phyloP scores from a whole-genome alignment of 2,888 invertebrate species.

The Galerucella pusilla region DNA sequence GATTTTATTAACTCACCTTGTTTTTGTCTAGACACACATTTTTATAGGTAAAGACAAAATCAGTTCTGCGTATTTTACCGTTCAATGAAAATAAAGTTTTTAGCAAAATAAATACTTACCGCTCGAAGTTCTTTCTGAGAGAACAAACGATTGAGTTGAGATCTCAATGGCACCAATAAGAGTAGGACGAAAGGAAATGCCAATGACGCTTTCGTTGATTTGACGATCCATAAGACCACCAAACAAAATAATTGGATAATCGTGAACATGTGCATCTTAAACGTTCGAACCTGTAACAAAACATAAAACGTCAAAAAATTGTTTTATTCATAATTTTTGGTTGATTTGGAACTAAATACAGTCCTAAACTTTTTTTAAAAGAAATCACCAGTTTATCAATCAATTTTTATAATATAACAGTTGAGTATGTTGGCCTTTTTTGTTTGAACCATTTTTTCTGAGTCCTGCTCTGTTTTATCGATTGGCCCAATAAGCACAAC shows the following conservation, averaged over 20 bases:
- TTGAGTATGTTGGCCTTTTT: not conserved
- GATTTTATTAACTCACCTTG: not conserved
- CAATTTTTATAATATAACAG: not conserved
- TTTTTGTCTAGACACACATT: not conserved
- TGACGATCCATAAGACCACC: conserved; percentile 85
- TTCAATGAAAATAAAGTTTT: not conserved
- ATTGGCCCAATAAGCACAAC: conserved; percentile 28
- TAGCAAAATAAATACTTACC: conserved; percentile 69
- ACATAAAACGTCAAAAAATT: not conserved
- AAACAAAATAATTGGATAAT: conserved; percentile 84
- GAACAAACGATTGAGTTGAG: conserved; percentile 79
- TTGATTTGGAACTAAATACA: too few relatives aligned
- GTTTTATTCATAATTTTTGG: not conserved
- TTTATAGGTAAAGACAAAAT: not conserved
- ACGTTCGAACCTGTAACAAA: conserved; percentile 79
- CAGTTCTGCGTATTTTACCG: too few relatives aligned
- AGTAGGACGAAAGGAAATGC: conserved; percentile 95
- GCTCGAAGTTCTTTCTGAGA: conserved; percentile 85
- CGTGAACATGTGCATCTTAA: conserved; percentile 94
- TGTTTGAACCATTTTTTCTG: not conserved
- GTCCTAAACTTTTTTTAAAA: too few relatives aligned
- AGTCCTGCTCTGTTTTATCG: conserved; percentile 20
- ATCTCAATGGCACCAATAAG: conserved; percentile 88
- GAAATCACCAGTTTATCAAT: not conserved
- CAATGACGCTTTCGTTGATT: conserved; percentile 88